Base-by-base conservation (phyloP, 2,888 invertebrate genomes). In the Eumacrocentrus americanus region DNA sequence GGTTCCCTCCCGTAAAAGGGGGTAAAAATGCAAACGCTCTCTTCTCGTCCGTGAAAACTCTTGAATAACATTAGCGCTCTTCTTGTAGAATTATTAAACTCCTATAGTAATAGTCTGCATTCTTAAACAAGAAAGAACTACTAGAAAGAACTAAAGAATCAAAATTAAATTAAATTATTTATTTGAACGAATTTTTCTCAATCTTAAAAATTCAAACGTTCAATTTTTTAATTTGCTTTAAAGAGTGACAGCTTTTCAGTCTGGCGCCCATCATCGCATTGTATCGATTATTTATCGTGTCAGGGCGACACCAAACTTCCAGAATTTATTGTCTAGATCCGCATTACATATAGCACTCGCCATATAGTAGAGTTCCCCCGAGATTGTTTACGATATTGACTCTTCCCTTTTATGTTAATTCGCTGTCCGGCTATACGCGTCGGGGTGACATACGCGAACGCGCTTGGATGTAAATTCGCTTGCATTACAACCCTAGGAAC, bases 321-420 rank as follows among this genome's bases (percentile, higher is more conserved):
- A 75, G 73, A 16, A 42, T 42, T 22, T 22, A 44, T 9, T 16
- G 18, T 40, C 59, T n/a, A 47, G 66, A 65, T 67, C 62, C 62
- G 23, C 54, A 60, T 61, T 52, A 61, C 58, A 47, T 44, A 29
- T 51, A 47, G 16, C 35, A 34, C n/a, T 48, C 53, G 46, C 51
- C 47, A 35, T 40, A 40, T 40, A 18, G 7, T 34, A 46, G 66
- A 56, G 60, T 57, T 52, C 37, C 46, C 29, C 7, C 47, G 58
- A 67, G 60, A 68, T 68, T 67, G 63, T 78, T 79, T 78, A 79
- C 71, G 78, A 78, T 78, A 79, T 77, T 76, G 76, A 78, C 78
- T 76, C 73, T 76, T 76, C 72, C 66, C 71, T 75, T 74, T 75
- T 74, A 75, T 75, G 75, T 73, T 75, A 75, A 74, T 75, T 70